Evolutionary conservation across 2,888 invertebrate genomes (phyloP).

Genomic region (Peribatodes rhomboidaria): DNA sequence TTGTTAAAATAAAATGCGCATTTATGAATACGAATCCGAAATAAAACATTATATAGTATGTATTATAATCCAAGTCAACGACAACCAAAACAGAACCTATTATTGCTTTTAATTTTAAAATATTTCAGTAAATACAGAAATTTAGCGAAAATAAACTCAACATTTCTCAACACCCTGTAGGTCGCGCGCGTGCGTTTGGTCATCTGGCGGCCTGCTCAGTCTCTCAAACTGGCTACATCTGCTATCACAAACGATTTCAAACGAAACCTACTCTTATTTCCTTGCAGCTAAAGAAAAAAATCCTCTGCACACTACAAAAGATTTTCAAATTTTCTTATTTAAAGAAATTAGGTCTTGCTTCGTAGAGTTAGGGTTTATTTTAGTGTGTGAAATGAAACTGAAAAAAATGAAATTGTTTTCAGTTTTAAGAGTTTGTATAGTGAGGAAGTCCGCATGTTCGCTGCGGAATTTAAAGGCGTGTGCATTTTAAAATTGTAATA

Average conservation of each 20-base stretch:
- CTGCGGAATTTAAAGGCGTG: constrained; percentile 21
- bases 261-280: constrained; percentile 18
- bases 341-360: constrained; percentile 2
- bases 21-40: no score
- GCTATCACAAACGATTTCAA: constrained; percentile 21
- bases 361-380: background rate
- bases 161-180: constrained; percentile 38
- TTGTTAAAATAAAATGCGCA: no score
- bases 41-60: no score
- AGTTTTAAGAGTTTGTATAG: constrained; percentile 21
- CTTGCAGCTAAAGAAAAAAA: background rate
- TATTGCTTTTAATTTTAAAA: no score
- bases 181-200: constrained; percentile 41
- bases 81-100: no score
- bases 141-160: background rate
- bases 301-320: background rate
- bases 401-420: constrained; percentile 26
- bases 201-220: constrained; percentile 50
- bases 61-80: no score
- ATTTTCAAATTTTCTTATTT: background rate
- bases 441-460: constrained; percentile 23
- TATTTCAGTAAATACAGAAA: background rate
- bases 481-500: constrained; percentile 2
- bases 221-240: constrained; percentile 43
- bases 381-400: background rate